Base-by-base conservation (phyloP, 1,140 invertebrate genomes). In the Muscidifurax raptorellus region DNA sequence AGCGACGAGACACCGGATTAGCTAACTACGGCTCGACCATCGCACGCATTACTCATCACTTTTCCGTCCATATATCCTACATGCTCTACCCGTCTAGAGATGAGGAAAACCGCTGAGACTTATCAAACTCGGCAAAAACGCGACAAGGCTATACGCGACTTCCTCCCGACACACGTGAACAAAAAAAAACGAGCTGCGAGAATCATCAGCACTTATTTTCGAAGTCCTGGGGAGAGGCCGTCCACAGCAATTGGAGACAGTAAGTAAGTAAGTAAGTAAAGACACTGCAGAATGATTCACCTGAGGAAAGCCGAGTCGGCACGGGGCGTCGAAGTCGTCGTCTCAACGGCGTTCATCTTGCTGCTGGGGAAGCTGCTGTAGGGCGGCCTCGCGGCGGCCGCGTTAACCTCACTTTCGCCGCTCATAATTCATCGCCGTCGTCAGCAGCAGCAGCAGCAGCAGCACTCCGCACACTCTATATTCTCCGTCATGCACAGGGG, bases 401-500 rank as follows among this genome's bases (percentile, higher is more conserved):
- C 52, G 47, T 52, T 82, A 82, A 82, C 80, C 80, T 82, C 80
- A 82, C 80, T 82, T 82, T 82, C 71, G 47, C 47, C 71, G 71
- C 47, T 75, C 80, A 82, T 82, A 76, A n/a, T n/a, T 44, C 40
- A 76, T 13, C 22, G n/a, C 18, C 71, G 64, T 66, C 78, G 9
- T 2, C 59, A 64, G 15, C n/a, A n/a, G 25, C 13, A n/a, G 6
- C 22, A 6, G 6, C n/a, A n/a, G n/a, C n/a, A n/a, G n/a, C n/a
- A 66, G 1, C 13, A 2, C 64, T 66, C 22, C 59, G 64, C 64
- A 18, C 64, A 27, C 64, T 67, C 25, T 69, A 69, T 12, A 27
- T 27, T 28, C 66, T 27, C 66, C 10, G 25, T 18, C 25, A 10
- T 1, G 9, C n/a, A 69, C 25, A 3, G 27, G 36, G 36, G 36